phyloP scores from a whole-genome alignment of 1,140 invertebrate species.

The Drosophila lacteicornis region DNA sequence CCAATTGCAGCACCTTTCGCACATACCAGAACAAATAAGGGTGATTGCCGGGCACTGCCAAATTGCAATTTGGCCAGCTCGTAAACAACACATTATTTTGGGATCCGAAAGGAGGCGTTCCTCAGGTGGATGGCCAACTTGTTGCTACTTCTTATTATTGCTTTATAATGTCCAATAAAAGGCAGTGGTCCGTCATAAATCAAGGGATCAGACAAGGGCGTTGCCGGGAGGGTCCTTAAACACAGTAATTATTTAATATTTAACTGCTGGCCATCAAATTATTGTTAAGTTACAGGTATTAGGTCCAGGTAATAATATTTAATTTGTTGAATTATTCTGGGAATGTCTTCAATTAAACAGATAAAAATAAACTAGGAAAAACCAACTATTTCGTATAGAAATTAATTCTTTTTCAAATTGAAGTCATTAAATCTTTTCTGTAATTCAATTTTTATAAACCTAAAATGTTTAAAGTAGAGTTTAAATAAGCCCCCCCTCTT shows the following conservation, averaged over 20 bases:
- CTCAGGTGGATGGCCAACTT: constrained; percentile 50
- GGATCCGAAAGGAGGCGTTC: constrained; percentile 41
- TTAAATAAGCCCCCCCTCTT: constrained; percentile 1
- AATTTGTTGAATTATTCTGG: background rate
- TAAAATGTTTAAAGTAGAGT: background rate
- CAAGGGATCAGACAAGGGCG: constrained; percentile 25
- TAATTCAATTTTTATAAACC: no score
- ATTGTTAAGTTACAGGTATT: background rate
- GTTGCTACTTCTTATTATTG: constrained; percentile 64
- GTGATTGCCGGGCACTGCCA: constrained; percentile 29
- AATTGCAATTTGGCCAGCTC: constrained; percentile 31
- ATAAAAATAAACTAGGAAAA: background rate
- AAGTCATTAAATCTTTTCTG: no score
- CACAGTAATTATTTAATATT: no score
- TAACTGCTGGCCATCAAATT: background rate
- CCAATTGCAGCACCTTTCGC: constrained; percentile 22
- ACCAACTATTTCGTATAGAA: background rate
- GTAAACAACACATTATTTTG: constrained; percentile 62
- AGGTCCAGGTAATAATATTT: background rate
- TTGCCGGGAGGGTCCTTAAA: background rate
- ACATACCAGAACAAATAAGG: constrained; percentile 45
- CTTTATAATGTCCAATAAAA: constrained; percentile 68
- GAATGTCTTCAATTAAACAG: background rate
- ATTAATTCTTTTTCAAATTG: background rate
- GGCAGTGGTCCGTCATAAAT: constrained; percentile 45